Base-by-base conservation (phyloP, 2,888 invertebrate species). In the Tetheella fluctuosa region DNA sequence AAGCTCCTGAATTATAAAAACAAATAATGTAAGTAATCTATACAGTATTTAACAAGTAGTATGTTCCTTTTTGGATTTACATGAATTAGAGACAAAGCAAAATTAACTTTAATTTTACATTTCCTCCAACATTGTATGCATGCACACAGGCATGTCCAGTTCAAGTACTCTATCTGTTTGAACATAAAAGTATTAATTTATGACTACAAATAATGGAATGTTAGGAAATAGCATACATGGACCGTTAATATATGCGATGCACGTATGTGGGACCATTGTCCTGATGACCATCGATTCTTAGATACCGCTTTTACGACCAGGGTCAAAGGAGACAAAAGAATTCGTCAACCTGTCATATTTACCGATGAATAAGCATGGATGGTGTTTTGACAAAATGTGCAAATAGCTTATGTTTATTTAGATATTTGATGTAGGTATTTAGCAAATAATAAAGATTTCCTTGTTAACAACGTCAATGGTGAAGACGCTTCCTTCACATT, bases 241-340 rank as follows among this genome's bases (percentile, higher is more conserved):
- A 73, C 66, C 61, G 62, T 64, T 73, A 80, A 81, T 76, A 61
- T 77, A 86, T 86, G 78, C 85, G 37, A 57, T 39, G 57, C 86
- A 81, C 84, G 84, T 77, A 58, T 48, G 34, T 6, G 52, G 58
- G 61, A 62, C 48, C 52, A 65, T 62, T 64, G 62, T 52, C 60
- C 57, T 57, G 57, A 58, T 73, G 74, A 75, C 72, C 64, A 63
- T 66, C 72, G 69, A 70, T 70, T 79, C 64, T 58, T 62, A 58
- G 61, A 59, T 37, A 59, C 60, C 62, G 57, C 59, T 63, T 68
- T 72, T 70, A 77, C 62, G 64, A 65, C 62, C 64, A 64, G 71
- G 74, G 72, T 74, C 76, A 64, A 57, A 67, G 64, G 59, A 65
- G 60, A 80, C 76, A 81, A 82, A 78, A 69, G 61, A 68, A 53